These are phyloP conservation scores for Agriopis marginaria DNA, from an alignment of 2,888 invertebrate genomes.

Conservation along the genomic window DNA sequence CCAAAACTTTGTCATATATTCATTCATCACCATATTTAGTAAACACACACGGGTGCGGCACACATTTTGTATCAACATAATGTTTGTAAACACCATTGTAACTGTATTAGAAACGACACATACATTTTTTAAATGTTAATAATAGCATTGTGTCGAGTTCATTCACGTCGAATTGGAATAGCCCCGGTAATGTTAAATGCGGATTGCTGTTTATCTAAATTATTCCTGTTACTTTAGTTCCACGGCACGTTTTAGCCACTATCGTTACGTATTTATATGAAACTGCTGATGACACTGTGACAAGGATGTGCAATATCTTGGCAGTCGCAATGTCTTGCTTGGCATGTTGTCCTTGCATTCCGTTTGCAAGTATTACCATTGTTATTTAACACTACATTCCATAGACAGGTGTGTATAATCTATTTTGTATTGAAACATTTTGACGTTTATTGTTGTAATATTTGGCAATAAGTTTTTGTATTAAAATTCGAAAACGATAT, in stretches of 20 bases:
- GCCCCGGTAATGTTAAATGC: constrained; percentile 46
- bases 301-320: constrained; percentile 30
- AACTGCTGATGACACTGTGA: constrained; percentile 30
- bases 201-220: constrained; percentile 52
- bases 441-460: background rate
- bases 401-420: constrained; percentile 3
- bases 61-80: constrained; percentile 34
- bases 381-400: constrained; percentile 17
- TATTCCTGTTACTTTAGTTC: constrained; percentile 56
- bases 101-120: constrained; percentile 53
- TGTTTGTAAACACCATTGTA: constrained; percentile 59
- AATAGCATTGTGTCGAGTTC: constrained; percentile 66
- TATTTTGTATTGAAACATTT: background rate
- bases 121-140: constrained; percentile 64
- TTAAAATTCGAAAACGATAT: too few relatives aligned
- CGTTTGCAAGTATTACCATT: constrained; percentile 19
- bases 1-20: constrained; percentile 28
- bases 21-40: constrained; percentile 28
- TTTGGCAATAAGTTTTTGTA: background rate
- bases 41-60: constrained; percentile 41
- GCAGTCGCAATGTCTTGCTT: constrained; percentile 15
- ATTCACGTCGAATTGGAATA: constrained; percentile 63
- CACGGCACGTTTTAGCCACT: constrained; percentile 47
- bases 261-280: constrained; percentile 38
- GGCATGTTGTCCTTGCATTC: constrained; percentile 29